Base-by-base conservation (phyloP, 2,113 vertebrate species). In the Poecilia latipinna region DNA sequence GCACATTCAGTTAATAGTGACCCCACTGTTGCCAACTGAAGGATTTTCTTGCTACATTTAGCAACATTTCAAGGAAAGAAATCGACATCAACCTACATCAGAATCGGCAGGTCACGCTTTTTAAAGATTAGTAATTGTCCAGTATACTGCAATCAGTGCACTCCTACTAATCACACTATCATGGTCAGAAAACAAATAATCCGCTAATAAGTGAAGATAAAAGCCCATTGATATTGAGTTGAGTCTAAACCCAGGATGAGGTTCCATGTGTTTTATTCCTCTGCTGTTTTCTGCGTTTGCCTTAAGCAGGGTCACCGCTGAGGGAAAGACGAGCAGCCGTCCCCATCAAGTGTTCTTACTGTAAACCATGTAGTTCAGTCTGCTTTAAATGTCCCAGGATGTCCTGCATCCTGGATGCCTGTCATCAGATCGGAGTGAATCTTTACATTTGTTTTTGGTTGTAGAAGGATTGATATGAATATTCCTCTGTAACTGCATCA, bases 261-360 rank as follows among this genome's bases (percentile, higher is more conserved):
- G 63, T 17, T 65, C 19, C 4, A 15, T 28, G 8, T n/a, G 8
- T 71, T 61, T 29, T 76, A 31, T 66, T 67, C 31, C 12, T 13
- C 13, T 0, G 4, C 8, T 63, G 54, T 86, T 82, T 75, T 77
- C 68, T 79, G 66, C 74, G 57, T 15, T 69, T 90, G 91, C 92
- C 91, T 92, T 92, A 89, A 86, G 6, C 8, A 57, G 87, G 68
- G 82, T 89, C 60, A 17, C 65, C 60, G 48, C 61, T 64, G 68
- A 79, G 72, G 68, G 61, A 85, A 57, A 3, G 44, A 68, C 44
- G 72, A 72, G 73, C 74, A 42, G 65, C 71, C 79, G 12, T 48
- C 17, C 13, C 44, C 17, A 19, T 82, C 13, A 90, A 88, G 89
- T 92, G 90, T 91, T 91, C 90, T 92, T 91, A 90, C 54, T 48